Base-by-base conservation (phyloP, 2,797 vertebrate species). In the Craterocephalus amniculus region DNA sequence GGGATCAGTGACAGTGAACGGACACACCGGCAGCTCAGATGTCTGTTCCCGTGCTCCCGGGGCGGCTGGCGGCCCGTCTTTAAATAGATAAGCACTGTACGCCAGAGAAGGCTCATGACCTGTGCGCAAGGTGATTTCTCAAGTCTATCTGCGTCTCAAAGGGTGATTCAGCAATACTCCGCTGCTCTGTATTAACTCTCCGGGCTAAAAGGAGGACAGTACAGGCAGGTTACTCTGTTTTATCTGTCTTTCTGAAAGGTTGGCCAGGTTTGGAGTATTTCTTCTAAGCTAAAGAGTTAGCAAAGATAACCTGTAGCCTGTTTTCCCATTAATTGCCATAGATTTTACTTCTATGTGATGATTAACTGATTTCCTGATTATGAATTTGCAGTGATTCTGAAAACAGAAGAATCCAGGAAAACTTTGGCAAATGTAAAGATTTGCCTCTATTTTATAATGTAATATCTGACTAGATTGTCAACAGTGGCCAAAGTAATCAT, bases 51-150 rank as follows among this genome's bases (percentile, higher is more conserved):
- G 27, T 88, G 81, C 85, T 81, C 70, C 69, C 58, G 45, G 80
- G 75, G 74, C 61, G 38, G 72, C 87, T 83, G 78, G 83, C 90
- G 74, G 79, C 69, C 65, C 67, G 63, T 89, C 92, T 93, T 94
- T 94, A 93, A 95, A 95, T 94, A 95, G 94, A 94, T 94, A 94
- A 93, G 89, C 85, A 86, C 85, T 81, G 84, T 84, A 71, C 63
- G 73, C 76, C 60, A 70, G 73, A 61, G 68, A 85, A 58, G 40
- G 70, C 74, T 32, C 22, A 4, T 59, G 80, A 84, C 83, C 78
- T 87, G 75, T 75, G 77, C 80, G 66, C 76, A 85, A 89, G 87
- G 87, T 87, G 84, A 72, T 74, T 76, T 67, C 77, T 74, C 61
- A 60, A 85, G 84, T 78, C 82, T 70, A 48, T 74, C 74, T 75